phyloP scores from a whole-genome alignment of 2,113 vertebrate species.

The Ursus arctos region DNA sequence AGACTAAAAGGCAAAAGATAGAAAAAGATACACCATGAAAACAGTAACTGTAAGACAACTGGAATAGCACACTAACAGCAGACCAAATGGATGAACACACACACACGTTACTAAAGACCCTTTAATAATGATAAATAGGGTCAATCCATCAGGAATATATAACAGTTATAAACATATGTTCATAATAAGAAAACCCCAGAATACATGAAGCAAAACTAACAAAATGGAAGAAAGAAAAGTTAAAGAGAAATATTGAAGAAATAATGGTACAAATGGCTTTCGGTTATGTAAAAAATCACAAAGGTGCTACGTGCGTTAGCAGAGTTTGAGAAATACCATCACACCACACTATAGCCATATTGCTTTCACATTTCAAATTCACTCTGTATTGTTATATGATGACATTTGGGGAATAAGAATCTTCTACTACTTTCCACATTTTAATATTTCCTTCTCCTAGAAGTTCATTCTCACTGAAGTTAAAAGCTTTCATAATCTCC shows the following conservation, averaged over 20 bases:
- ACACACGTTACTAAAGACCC: background rate
- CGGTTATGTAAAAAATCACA: background rate
- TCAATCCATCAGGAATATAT: background rate
- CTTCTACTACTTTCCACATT: background rate
- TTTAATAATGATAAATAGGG: background rate
- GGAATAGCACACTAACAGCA: background rate
- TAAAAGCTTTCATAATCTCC: background rate
- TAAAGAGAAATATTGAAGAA: background rate
- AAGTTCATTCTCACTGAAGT: background rate
- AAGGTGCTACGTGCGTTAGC: background rate
- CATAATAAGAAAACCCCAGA: background rate
- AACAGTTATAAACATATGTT: background rate
- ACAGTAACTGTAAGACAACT: background rate
- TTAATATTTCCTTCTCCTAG: background rate
- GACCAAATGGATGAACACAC: background rate
- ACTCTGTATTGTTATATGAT: background rate
- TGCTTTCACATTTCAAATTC: constrained; percentile 16
- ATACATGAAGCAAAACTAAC: background rate
- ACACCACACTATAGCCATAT: background rate
- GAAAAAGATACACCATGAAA: background rate
- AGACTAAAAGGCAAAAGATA: background rate
- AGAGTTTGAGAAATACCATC: constrained; percentile 2
- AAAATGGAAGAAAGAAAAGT: background rate
- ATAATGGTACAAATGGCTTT: background rate
- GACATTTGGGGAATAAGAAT: background rate